A percentile compares a stretch with the other conserved stretches of the same genome.
Evolutionary conservation across 2,888 invertebrate species (phyloP).

Genomic region (Diaprepes abbreviatus): DNA sequence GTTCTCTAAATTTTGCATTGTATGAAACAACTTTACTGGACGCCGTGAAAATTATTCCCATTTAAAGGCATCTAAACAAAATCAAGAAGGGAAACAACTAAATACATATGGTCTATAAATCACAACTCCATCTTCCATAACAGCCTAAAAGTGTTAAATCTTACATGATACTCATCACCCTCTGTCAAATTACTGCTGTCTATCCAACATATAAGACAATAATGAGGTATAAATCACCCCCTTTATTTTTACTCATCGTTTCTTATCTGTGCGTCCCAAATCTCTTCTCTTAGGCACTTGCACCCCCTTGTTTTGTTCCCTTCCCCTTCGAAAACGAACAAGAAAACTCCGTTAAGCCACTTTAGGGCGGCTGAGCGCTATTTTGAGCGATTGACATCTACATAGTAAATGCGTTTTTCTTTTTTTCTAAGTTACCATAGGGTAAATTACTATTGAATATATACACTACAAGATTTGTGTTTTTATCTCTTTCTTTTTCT

Average conservation of each 20-base stretch:
- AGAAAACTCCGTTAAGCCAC: slow-evolving; percentile 29
- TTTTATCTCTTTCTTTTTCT: neutral
- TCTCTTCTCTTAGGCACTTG: slow-evolving; percentile 20
- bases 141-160: neutral
- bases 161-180: neutral
- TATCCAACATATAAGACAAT: slow-evolving; percentile 7
- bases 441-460: neutral
- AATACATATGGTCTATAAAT: too few relatives aligned
- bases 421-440: slow-evolving; percentile 7
- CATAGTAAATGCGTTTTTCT: slow-evolving; percentile 30
- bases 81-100: too few relatives aligned
- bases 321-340: slow-evolving; percentile 14
- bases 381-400: slow-evolving; percentile 33
- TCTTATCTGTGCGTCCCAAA: slow-evolving; percentile 25
- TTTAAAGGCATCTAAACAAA: too few relatives aligned
- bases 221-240: slow-evolving; percentile 24
- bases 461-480: slow-evolving; percentile 4
- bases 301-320: slow-evolving; percentile 9
- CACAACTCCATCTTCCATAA: neutral
- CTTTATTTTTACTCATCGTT: slow-evolving; percentile 19
- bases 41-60: too few relatives aligned
- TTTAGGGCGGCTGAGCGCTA: slow-evolving; percentile 21
- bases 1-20: too few relatives aligned
- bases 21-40: too few relatives aligned
- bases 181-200: neutral